Base-by-base conservation (phyloP, 2,888 invertebrate species). In the Nasonia oneida region DNA sequence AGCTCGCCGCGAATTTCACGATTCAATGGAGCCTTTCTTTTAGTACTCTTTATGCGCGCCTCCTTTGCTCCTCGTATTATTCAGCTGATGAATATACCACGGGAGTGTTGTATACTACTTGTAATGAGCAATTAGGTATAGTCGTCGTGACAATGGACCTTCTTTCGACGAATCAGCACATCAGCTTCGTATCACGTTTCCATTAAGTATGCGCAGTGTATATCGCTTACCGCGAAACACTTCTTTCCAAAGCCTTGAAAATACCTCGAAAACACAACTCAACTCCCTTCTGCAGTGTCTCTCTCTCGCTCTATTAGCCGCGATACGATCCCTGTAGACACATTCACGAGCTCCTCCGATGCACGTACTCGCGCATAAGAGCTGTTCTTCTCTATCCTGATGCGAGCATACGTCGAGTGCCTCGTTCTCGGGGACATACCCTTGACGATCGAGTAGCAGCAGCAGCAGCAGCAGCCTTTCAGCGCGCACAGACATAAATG, bases 401-500 rank as follows among this genome's bases (percentile, higher is more conserved):
- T 10, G 57, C 8, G 15, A 29, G 29, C 6, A 12, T n/a, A 23
- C 8, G 74, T 47, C 42, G 39, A 74, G 29, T 74, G 74, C 37
- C 37, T 75, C 53, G 39, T 75, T 75, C 75, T 61, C 57, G 76
- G n/a, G 57, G 47, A 74, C 33, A 50, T 74, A 74, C 74, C 47
- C 67, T 33, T 67, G 29, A 67, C 67, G 8, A 67, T 23, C 67
- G 10, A 23, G n/a, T 18, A 15, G 67, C 23, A 23, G 23, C 47
- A 14, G 12, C 18, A 39, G 37, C 29, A 57, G 29, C 47, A 39
- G 47, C 29, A 33, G 53, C 67, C 57, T 81, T 53, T 78, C 81
- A 78, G 10, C 47, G 12, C n/a, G 12, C n/a, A 29, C 79, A 42
- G 73, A 67, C 29, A 67, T 61, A 82, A 85, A 82, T 71, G 79